Evolutionary conservation across 2,797 vertebrate species (phyloP).

Genomic region (Eulemur albifrons): DNA sequence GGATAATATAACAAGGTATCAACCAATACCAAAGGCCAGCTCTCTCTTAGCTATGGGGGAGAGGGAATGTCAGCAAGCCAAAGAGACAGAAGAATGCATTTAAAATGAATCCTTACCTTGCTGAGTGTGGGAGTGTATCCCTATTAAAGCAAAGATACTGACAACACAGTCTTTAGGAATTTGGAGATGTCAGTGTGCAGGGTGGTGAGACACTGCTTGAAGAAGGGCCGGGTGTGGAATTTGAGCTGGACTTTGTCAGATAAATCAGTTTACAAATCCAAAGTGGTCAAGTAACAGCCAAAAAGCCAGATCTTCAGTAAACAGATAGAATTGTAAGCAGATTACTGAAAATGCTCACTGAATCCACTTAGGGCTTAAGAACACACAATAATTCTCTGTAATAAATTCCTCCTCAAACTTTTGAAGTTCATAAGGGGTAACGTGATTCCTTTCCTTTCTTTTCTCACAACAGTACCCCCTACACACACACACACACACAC

Average conservation of each 20-base stretch:
- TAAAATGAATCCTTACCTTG: background rate
- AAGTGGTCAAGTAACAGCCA: background rate
- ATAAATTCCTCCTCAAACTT: background rate
- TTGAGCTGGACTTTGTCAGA: background rate
- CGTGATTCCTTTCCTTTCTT: background rate
- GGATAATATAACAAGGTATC: background rate
- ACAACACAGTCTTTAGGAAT: background rate
- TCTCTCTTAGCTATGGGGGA: background rate
- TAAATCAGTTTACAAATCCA: background rate
- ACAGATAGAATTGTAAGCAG: background rate
- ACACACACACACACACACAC: background rate
- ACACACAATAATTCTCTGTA: background rate
- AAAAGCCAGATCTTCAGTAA: background rate
- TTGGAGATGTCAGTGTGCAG: background rate
- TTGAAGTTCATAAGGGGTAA: background rate
- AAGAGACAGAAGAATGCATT: background rate
- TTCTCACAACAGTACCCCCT: background rate
- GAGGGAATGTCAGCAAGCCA: background rate
- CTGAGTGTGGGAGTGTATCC: background rate
- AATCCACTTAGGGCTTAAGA: background rate
- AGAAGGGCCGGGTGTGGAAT: background rate
- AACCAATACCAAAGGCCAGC: background rate
- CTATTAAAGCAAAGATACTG: background rate
- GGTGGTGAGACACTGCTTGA: background rate
- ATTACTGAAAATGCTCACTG: background rate